Percentiles rank a stretch among this genome's conserved stretches.
These are phyloP conservation scores for Machaerirhynchus nigripectus DNA, from an alignment of 2,113 vertebrate species.

Conservation along the genomic window DNA sequence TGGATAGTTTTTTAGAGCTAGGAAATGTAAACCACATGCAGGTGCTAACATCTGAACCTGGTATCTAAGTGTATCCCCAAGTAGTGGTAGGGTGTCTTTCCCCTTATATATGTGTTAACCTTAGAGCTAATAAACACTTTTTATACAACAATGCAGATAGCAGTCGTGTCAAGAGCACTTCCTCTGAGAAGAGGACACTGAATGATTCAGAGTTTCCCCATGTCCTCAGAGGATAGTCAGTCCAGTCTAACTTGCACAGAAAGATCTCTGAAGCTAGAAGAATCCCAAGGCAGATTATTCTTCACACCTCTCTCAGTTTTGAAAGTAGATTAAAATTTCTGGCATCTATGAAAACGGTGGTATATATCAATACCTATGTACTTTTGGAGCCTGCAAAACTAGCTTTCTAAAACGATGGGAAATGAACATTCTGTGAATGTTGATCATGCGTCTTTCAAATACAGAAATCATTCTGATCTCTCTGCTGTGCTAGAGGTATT, in stretches of 20 bases:
- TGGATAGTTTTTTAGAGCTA: not conserved
- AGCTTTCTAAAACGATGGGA: not conserved
- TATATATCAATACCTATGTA: not conserved
- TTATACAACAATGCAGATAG: not conserved
- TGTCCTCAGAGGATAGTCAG: not conserved
- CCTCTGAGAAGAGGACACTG: fast-evolving
- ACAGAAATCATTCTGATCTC: not conserved
- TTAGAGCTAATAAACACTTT: not conserved
- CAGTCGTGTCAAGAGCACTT: not conserved
- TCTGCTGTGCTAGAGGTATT: not conserved
- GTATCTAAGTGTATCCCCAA: not conserved
- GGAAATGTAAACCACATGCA: not conserved
- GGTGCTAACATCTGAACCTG: not conserved
- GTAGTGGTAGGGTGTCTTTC: not conserved
- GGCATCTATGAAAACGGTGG: not conserved
- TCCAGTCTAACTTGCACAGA: not conserved
- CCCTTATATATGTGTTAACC: not conserved
- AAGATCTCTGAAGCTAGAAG: not conserved
- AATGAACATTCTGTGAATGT: not conserved
- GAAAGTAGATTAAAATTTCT: not conserved
- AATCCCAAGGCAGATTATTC: not conserved
- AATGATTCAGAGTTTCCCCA: not conserved
- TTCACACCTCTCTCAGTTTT: not conserved
- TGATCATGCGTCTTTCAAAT: not conserved
- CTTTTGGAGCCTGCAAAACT: not conserved